Conservation (phyloP, 2,113 vertebrate genomes). For the Phyllopteryx taeniolatus region DNA sequence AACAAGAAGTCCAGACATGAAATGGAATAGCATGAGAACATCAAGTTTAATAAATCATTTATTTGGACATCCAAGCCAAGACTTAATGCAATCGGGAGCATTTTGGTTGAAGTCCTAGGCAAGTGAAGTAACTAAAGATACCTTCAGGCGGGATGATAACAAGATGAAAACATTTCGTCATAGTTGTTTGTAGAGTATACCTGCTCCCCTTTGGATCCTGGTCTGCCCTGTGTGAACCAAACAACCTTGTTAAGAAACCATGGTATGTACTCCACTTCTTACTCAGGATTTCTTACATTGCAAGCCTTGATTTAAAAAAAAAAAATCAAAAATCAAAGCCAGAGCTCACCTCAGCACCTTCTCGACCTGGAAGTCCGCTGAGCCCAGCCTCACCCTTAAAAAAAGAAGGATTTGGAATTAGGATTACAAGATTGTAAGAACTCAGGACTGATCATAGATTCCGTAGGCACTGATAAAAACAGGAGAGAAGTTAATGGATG, state of each 20-base stretch:
- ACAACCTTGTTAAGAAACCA: slow-evolving; percentile 17
- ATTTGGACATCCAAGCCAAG: slow-evolving; percentile 5
- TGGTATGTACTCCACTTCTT: not conserved
- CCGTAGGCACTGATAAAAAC: not conserved
- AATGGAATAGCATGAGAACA: not conserved
- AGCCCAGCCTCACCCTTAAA: slow-evolving; percentile 80
- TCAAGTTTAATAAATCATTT: not conserved
- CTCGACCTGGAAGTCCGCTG: slow-evolving; percentile 81
- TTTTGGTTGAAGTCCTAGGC: not conserved
- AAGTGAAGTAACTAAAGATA: slow-evolving; percentile 2
- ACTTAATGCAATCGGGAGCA: not conserved
- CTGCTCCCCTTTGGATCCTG: slow-evolving; percentile 89
- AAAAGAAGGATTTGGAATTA: slow-evolving; percentile 1
- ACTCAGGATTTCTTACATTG: not conserved
- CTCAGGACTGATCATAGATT: not conserved
- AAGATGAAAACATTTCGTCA: not conserved
- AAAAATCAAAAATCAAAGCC: not conserved
- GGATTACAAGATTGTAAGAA: not conserved
- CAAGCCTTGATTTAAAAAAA: not conserved
- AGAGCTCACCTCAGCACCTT: slow-evolving; percentile 80
- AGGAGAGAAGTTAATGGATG: not conserved
- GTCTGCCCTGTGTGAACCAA: slow-evolving; percentile 78
- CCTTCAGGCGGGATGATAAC: slow-evolving; percentile 3
- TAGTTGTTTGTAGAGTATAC: slow-evolving; percentile 50
- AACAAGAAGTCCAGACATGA: slow-evolving; percentile 8